These are phyloP conservation scores for Pegoplata infirma DNA, from an alignment of 2,888 invertebrate species.

Conservation along the genomic window DNA sequence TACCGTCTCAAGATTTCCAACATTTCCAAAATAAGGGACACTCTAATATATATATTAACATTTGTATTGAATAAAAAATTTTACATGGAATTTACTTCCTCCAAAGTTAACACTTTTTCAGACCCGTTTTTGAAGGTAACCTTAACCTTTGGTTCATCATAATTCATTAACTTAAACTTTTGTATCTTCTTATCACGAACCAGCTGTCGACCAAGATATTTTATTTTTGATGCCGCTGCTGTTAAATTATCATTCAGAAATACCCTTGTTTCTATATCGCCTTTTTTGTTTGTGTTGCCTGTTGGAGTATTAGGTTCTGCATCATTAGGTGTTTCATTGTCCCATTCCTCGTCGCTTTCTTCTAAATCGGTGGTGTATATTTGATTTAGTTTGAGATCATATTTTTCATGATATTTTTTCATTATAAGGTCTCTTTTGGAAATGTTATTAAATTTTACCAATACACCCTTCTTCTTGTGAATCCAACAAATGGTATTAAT, in stretches of 20 bases:
- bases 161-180: background rate
- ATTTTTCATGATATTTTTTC: background rate
- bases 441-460: background rate
- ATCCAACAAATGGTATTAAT: background rate
- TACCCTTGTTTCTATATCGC: background rate
- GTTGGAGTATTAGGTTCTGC: too few relatives aligned
- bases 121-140: background rate
- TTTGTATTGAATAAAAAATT: background rate
- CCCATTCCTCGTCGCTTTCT: too few relatives aligned
- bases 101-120: background rate
- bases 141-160: background rate
- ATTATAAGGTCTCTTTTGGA: background rate
- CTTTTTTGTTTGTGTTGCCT: background rate
- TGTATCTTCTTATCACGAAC: background rate
- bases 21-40: too few relatives aligned
- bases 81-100: background rate
- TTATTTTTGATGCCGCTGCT: too few relatives aligned
- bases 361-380: background rate
- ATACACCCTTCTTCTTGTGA: background rate
- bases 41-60: background rate
- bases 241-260: background rate
- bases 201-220: background rate
- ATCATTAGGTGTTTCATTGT: too few relatives aligned
- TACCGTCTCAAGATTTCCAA: too few relatives aligned
- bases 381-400: background rate